A percentile compares a stretch with the other conserved stretches of the same genome.
These are phyloP conservation scores for Centropyge bicolor DNA, from an alignment of 2,797 vertebrate species.

Conservation along the genomic window DNA sequence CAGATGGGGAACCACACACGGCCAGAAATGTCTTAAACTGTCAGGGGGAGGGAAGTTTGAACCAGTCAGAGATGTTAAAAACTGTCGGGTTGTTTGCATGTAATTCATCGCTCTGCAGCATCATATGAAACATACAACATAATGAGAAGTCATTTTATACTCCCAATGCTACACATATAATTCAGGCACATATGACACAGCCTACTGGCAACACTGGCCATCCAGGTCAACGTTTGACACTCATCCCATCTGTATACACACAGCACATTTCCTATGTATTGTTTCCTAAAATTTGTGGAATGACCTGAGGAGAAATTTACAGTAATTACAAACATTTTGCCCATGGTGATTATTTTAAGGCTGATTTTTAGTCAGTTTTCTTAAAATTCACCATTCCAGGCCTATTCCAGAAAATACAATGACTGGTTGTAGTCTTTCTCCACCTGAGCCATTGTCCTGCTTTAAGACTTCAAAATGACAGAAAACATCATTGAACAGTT, in stretches of 20 bases:
- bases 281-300: not conserved
- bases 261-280: not conserved
- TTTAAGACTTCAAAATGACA: not conserved
- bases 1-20: slow-evolving; percentile 18
- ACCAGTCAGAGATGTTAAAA: slow-evolving; percentile 6
- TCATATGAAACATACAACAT: slow-evolving; percentile 3
- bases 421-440: not conserved
- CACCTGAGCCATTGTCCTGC: not conserved
- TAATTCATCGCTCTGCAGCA: not conserved
- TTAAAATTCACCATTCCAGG: not conserved
- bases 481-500: not conserved
- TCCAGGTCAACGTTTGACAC: not conserved
- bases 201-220: not conserved
- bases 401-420: not conserved
- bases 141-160: not conserved
- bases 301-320: not conserved
- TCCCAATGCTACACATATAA: not conserved
- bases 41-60: slow-evolving; percentile 1
- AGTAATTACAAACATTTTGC: not conserved
- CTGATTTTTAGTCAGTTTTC: not conserved
- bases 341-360: not conserved
- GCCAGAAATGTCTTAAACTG: slow-evolving; percentile 19
- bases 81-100: not conserved
- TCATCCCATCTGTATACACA: not conserved
- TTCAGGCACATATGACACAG: not conserved